Base-by-base conservation (phyloP, 2,113 vertebrate genomes). In the Fulmarus glacialis region DNA sequence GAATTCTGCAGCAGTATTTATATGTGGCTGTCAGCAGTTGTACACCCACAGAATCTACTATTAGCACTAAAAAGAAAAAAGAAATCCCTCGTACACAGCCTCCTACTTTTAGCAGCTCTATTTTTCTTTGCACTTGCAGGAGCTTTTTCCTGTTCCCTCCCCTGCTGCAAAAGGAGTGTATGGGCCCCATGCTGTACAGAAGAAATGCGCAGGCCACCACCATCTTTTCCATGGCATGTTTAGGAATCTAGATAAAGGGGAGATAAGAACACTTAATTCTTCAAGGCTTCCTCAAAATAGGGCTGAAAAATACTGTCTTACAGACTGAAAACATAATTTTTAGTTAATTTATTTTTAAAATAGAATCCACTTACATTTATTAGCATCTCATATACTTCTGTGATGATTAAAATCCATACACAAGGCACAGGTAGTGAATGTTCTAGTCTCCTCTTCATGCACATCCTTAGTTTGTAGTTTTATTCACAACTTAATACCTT, bases 171-270 rank as follows among this genome's bases (percentile, higher is more conserved):
- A 82, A 87, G 36, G 34, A 89, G 11, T 12, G 4, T 1, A 60
- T 5, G 38, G 56, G 89, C 47, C 45, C 82, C 32, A 36, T 48
- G 34, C 60, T 93, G 59, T 79, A 96, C 48, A 93, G 58, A 91
- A 91, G 73, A 96, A 97, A 97, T 52, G 87, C 23, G 18, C 52
- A 92, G 81, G 38, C 63, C 60, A 83, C 81, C n/a, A 6, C 20
- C 67, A 87, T 90, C 66, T 94, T 95, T 95, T 95, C 96, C 72
- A 90, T 36, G 96, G 40, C 82, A 91, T 74, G 68, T 72, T 90
- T 62, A 74, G 38, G 45, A 66, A 82, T 71, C 60, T 92, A 86
- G 85, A 48, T 8, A 53, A 95, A 64, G 22, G 27, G 48, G 40
- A 85, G 4, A 55, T 34, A 50, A 50, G 30, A 89, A 60, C 24